Evolutionary conservation across 2,113 vertebrate genomes (phyloP).

Genomic region (Gadus macrocephalus): DNA sequence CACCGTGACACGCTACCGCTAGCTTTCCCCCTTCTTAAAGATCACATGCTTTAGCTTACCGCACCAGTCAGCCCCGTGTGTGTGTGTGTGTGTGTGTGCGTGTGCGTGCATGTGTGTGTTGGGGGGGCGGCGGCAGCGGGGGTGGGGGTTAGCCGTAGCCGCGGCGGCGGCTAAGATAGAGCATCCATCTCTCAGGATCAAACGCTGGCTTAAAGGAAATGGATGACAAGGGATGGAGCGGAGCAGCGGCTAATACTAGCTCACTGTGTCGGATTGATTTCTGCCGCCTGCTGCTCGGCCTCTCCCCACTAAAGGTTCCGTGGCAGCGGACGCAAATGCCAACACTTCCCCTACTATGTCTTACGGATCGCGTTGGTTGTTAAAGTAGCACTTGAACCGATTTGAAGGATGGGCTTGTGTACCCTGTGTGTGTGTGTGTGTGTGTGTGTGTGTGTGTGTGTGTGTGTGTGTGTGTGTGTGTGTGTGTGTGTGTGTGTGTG

Average conservation of each 20-base stretch:
- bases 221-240: conserved; percentile 63
- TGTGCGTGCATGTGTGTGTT: not conserved
- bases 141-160: conserved; percentile 59
- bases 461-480: not conserved
- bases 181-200: conserved; percentile 66
- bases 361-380: conserved; percentile 40
- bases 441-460: conserved; percentile 2
- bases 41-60: not conserved
- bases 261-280: conserved; percentile 64
- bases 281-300: conserved; percentile 32
- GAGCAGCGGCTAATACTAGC: conserved; percentile 53
- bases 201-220: conserved; percentile 60
- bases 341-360: conserved; percentile 23
- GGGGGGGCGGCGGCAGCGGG: conserved; percentile 28
- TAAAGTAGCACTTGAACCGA: conserved; percentile 17
- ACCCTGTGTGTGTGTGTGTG: conserved; percentile 8
- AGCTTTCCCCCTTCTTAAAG: too few relatives aligned
- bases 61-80: not conserved
- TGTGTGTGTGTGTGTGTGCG: not conserved
- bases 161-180: conserved; percentile 42
- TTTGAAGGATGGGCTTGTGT: conserved; percentile 2
- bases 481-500: not conserved
- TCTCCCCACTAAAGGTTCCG: conserved; percentile 29
- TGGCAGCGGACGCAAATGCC: conserved; percentile 30
- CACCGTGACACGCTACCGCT: too few relatives aligned